Conservation (phyloP, 92 coral and sea anemone genomes). For the Palythoa grandis region DNA sequence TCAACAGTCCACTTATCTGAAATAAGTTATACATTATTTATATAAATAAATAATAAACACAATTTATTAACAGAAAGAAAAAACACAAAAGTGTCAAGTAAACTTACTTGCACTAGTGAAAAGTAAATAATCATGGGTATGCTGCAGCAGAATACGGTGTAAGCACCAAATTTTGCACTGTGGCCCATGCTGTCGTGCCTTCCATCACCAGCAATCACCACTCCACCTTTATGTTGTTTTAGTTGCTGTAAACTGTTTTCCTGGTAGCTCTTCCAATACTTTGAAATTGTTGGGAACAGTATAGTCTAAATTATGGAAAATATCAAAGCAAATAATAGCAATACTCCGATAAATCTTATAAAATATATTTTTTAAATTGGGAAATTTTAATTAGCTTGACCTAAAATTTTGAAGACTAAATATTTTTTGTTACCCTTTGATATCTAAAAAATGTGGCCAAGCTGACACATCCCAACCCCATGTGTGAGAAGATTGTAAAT, state of each 20-base stretch:
- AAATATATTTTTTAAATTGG: not conserved
- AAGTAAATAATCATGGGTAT: constrained; percentile 7
- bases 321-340: not conserved
- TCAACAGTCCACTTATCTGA: too few species aligned
- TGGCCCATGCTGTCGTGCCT: constrained; percentile 5
- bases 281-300: not conserved
- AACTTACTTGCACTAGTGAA: not conserved
- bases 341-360: not conserved
- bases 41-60: too few species aligned
- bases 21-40: too few species aligned
- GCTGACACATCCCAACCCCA: constrained; percentile 52
- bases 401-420: not conserved
- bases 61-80: too few species aligned
- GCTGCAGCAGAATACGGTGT: constrained; percentile 5
- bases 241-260: not conserved
- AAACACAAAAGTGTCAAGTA: not conserved
- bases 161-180: constrained; percentile 7
- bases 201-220: constrained; percentile 15
- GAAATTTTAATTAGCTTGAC: not conserved
- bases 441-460: constrained; percentile 40
- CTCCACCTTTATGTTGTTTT: constrained; percentile 5
- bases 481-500: constrained; percentile 23
- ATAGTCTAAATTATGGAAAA: not conserved
- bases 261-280: not conserved
- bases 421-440: constrained; percentile 31